phyloP scores from a whole-genome alignment of 2,888 invertebrate genomes.

The Phyto melanocephala region DNA sequence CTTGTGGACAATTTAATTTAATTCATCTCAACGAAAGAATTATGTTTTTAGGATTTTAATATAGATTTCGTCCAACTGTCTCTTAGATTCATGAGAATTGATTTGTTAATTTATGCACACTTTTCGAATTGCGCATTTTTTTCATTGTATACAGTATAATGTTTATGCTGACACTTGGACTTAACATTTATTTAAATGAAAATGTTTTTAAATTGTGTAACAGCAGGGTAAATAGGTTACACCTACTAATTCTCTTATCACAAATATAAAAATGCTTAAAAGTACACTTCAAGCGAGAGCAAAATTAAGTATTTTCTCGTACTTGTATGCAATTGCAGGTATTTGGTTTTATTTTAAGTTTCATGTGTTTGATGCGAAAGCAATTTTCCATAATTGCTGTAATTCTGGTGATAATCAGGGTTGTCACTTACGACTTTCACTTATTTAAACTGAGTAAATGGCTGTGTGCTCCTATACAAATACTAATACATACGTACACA shows the following conservation, averaged over 20 bases:
- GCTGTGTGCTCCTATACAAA: background rate
- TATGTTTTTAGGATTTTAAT: too few species aligned
- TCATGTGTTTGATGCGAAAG: background rate
- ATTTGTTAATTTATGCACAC: too few species aligned
- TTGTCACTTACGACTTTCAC: slow-evolving; percentile 36
- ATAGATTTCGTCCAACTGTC: too few species aligned
- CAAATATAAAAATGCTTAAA: background rate
- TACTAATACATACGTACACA: background rate
- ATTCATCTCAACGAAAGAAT: too few species aligned
- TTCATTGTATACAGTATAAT: too few species aligned
- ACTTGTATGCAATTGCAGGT: background rate
- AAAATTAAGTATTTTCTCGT: background rate
- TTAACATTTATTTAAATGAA: background rate
- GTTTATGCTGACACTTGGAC: too few species aligned
- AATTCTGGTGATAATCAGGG: slow-evolving; percentile 41
- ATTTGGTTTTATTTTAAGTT: background rate
- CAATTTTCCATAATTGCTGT: slow-evolving; percentile 53
- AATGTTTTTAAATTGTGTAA: background rate
- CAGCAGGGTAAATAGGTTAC: background rate
- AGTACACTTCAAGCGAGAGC: background rate
- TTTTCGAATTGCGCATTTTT: too few species aligned
- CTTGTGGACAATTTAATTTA: too few species aligned
- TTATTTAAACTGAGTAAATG: slow-evolving; percentile 8
- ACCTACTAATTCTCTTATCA: slow-evolving; percentile 12
- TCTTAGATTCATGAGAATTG: too few species aligned